Evolutionary conservation across 2,888 invertebrate species (phyloP).

Genomic region (Molorchus minor): DNA sequence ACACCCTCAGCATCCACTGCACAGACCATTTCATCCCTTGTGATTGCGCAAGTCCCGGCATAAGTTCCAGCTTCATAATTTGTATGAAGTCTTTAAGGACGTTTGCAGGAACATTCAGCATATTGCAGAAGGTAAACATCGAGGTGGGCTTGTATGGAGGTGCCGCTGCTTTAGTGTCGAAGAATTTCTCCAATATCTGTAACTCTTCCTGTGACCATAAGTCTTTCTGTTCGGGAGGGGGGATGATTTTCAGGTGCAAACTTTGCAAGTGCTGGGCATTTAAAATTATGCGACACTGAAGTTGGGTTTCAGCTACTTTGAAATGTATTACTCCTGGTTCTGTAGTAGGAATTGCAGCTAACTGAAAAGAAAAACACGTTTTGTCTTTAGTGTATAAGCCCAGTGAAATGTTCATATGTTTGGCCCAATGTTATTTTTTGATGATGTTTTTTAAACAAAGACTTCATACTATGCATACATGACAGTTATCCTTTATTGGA

Average conservation of each 20-base stretch:
- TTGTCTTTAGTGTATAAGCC: no score
- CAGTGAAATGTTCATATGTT: no score
- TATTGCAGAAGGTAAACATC: constrained; percentile 84
- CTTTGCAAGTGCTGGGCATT: constrained; percentile 91
- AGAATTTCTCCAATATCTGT: constrained; percentile 90
- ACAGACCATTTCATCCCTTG: constrained; percentile 85
- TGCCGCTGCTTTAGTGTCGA: constrained; percentile 87
- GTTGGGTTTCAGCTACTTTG: constrained; percentile 76
- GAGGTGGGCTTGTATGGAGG: constrained; percentile 93
- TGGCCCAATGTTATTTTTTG: no score
- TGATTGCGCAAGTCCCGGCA: constrained; percentile 69
- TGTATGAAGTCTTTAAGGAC: constrained; percentile 93
- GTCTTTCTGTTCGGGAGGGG: constrained; percentile 85
- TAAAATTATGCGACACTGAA: constrained; percentile 87
- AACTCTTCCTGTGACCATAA: constrained; percentile 89
- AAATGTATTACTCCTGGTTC: constrained; percentile 92
- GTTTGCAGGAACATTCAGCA: constrained; percentile 84
- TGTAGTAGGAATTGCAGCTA: constrained; percentile 75
- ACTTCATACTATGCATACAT: no score
- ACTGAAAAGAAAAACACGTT: constrained; percentile 60
- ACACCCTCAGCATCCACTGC: constrained; percentile 91
- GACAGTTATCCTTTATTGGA: no score
- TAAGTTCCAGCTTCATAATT: constrained; percentile 76
- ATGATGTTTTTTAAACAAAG: no score
- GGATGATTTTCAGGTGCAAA: constrained; percentile 82